Conservation (phyloP, 64 coral and sea anemone species). For the Actinia tenebrosa region DNA sequence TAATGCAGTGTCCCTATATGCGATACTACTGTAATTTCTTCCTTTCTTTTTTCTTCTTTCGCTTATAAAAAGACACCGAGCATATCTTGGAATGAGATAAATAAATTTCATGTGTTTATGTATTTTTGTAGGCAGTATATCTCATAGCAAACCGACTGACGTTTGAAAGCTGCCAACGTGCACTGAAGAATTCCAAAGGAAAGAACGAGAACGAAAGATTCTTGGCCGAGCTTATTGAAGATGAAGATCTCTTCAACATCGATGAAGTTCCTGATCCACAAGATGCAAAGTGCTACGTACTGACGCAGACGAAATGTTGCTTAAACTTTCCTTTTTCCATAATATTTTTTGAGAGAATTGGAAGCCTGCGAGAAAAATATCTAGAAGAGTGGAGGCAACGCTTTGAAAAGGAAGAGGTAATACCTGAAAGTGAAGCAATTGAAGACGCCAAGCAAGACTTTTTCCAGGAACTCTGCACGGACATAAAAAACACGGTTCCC, state of each 20-base stretch:
- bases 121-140: conserved; percentile 20
- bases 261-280: conserved; percentile 60
- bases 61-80: no score
- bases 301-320: neutral
- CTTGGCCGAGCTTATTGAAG: neutral
- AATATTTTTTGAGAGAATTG: neutral
- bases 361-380: neutral
- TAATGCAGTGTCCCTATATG: no score
- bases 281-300: conserved; percentile 33
- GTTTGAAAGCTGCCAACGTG: conserved; percentile 30
- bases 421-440: neutral
- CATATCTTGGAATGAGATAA: no score
- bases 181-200: neutral
- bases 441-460: neutral
- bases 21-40: no score
- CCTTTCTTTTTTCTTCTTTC: no score
- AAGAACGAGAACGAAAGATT: neutral
- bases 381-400: neutral
- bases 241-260: conserved; percentile 49
- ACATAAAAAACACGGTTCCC: neutral
- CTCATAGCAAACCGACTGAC: conserved; percentile 72
- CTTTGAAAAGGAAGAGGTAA: neutral
- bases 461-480: conserved; percentile 1
- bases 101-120: neutral
- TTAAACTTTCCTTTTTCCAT: conserved; percentile 7